Conservation (phyloP, 2,888 invertebrate genomes). For the Ecdyonurus torrentis region DNA sequence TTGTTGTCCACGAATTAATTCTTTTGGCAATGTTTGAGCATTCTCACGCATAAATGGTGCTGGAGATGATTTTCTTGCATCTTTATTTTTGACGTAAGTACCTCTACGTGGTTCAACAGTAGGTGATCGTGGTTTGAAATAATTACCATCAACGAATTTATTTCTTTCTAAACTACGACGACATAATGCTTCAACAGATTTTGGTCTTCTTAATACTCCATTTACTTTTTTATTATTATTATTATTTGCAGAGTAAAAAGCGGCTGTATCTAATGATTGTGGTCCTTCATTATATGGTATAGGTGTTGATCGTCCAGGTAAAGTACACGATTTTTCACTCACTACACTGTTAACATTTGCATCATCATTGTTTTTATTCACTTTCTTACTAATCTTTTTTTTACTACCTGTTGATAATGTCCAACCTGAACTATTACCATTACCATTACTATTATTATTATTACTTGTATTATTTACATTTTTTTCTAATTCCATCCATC, state of each 20-base stretch:
- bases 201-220: not conserved
- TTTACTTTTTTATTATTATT: not conserved
- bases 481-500: constrained; percentile 19
- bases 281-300: not conserved
- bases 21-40: not conserved
- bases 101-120: not conserved
- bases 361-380: not conserved
- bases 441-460: too few relatives aligned
- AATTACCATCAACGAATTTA: not conserved
- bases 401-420: not conserved
- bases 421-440: too few relatives aligned
- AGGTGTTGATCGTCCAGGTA: not conserved
- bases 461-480: constrained; percentile 10
- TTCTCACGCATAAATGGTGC: not conserved
- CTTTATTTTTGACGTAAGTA: not conserved
- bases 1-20: too few relatives aligned
- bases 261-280: not conserved
- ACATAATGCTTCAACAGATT: constrained; percentile 7
- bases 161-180: not conserved
- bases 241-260: not conserved
- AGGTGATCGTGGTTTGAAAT: not conserved
- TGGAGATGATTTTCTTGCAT: not conserved
- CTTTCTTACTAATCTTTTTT: not conserved
- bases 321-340: not conserved
- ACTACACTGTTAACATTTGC: too few relatives aligned